Percentiles rank a stretch among this genome's conserved stretches.
These are phyloP conservation scores for Herpailurus yagouaroundi DNA, from an alignment of 2,113 vertebrate species.

Conservation along the genomic window DNA sequence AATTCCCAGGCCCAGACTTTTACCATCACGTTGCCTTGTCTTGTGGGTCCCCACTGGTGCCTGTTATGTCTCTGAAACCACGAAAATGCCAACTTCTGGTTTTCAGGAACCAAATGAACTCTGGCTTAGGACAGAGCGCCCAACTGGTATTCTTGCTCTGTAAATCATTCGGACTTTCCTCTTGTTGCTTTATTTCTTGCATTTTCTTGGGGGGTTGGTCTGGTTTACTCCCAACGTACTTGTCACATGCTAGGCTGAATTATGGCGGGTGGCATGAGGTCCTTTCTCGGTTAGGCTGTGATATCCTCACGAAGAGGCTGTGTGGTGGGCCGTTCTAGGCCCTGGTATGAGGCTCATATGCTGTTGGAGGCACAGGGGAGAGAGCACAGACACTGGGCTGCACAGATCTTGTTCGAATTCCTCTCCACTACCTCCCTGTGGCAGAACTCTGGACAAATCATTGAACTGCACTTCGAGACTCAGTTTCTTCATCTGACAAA, in stretches of 20 bases:
- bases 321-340: background rate
- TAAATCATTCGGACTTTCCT: background rate
- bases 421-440: background rate
- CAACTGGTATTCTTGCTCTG: background rate
- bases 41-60: background rate
- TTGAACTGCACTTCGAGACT: background rate
- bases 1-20: background rate
- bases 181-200: background rate
- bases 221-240: conserved; percentile 1
- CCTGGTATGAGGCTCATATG: too few relatives aligned
- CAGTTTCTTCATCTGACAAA: background rate
- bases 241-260: conserved; percentile 28
- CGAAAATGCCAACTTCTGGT: background rate
- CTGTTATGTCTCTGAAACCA: background rate
- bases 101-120: background rate
- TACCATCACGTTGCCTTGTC: background rate
- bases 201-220: background rate
- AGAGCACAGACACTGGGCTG: background rate
- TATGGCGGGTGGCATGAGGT: background rate
- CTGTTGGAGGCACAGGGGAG: background rate
- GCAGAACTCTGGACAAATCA: background rate
- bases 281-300: background rate
- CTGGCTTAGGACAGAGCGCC: background rate
- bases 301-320: background rate
- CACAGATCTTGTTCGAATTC: background rate